These are phyloP conservation scores for Chaetura pelagica DNA, from an alignment of 2,113 vertebrate genomes.

Conservation along the genomic window DNA sequence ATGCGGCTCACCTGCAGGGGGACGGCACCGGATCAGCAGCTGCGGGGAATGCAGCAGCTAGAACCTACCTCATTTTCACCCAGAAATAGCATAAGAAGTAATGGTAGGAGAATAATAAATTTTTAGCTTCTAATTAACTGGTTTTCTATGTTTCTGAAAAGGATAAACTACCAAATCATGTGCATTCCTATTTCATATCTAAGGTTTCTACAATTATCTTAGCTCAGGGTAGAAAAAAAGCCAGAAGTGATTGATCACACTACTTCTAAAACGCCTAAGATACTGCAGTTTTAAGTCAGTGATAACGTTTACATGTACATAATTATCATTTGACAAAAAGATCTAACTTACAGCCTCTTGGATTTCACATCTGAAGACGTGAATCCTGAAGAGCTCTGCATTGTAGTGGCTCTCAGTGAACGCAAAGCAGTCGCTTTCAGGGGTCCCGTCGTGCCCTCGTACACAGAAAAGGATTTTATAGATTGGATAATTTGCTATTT, in stretches of 20 bases:
- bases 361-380: constrained; percentile 98
- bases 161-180: not conserved
- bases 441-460: constrained; percentile 92
- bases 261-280: not conserved
- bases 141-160: not conserved
- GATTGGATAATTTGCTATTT: constrained; percentile 98
- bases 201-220: not conserved
- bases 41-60: not conserved
- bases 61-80: not conserved
- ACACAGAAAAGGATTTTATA: constrained; percentile 99
- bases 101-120: fast-evolving
- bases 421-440: constrained; percentile 97
- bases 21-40: constrained; percentile 1
- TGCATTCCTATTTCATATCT: not conserved
- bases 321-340: not conserved
- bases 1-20: constrained; percentile 92
- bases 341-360: constrained; percentile 92
- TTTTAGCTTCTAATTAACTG: not conserved
- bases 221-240: not conserved
- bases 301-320: not conserved
- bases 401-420: constrained; percentile 99
- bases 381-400: constrained; percentile 97
- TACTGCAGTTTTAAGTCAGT: not conserved
- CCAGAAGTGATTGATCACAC: not conserved
- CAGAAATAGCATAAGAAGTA: not conserved